Evolutionary conservation across 2,888 invertebrate species (phyloP).

Genomic region (Helleia helle): DNA sequence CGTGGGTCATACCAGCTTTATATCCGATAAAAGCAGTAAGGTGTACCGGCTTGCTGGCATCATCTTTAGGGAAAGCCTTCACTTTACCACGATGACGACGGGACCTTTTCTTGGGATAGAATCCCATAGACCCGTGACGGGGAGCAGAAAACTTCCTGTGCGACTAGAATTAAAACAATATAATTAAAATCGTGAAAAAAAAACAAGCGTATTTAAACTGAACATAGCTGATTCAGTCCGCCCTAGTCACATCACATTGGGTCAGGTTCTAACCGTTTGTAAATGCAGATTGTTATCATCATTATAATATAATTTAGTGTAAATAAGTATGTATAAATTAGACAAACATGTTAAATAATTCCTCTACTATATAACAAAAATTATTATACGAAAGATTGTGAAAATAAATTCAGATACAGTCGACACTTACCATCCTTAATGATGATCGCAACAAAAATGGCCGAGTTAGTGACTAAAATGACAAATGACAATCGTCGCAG

Average conservation of each 20-base stretch:
- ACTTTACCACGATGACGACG: conserved; percentile 98
- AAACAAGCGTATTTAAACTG: too few relatives aligned
- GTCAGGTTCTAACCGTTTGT: conserved; percentile 82
- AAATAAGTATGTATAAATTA: too few relatives aligned
- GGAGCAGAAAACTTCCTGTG: conserved; percentile 99
- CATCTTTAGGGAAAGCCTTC: conserved; percentile 99
- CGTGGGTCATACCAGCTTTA: conserved; percentile 99
- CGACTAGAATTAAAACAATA: conserved; percentile 79
- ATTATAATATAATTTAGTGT: conserved; percentile 44
- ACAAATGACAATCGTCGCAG: neutral
- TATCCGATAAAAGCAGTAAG: conserved; percentile 98
- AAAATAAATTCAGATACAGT: conserved; percentile 8
- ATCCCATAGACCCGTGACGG: conserved; percentile 99
- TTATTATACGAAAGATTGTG: conserved; percentile 14
- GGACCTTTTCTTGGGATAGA: conserved; percentile 98
- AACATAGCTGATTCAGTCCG: conserved; percentile 75
- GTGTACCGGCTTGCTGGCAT: conserved; percentile 95
- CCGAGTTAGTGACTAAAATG: conserved; percentile 28
- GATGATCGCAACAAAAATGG: conserved; percentile 65
- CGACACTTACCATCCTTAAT: conserved; percentile 46
- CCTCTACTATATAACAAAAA: neutral
- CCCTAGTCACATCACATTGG: conserved; percentile 83
- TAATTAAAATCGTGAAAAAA: neutral
- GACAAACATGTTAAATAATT: too few relatives aligned
- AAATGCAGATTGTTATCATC: conserved; percentile 76